These are phyloP conservation scores for Diplazon laetatorius DNA, from an alignment of 2,888 invertebrate species.

Conservation along the genomic window DNA sequence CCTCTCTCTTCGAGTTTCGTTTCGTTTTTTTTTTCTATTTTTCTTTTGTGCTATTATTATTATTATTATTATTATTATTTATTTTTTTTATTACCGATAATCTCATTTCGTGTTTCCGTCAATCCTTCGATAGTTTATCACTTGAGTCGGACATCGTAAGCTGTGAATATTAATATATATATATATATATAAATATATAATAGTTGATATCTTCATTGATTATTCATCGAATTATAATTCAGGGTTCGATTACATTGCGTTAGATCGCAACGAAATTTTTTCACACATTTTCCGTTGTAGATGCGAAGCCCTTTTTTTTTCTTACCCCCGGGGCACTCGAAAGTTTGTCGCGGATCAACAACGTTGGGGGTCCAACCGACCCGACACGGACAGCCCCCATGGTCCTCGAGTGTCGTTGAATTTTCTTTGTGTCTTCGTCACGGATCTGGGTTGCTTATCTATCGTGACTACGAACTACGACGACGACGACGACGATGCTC, in stretches of 20 bases:
- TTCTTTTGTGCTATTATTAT: too few species aligned
- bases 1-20: not conserved
- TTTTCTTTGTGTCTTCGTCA: slow-evolving; percentile 63
- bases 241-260: not conserved
- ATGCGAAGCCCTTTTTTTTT: too few species aligned
- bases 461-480: slow-evolving; percentile 33
- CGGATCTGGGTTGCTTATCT: slow-evolving; percentile 63
- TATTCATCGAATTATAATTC: not conserved
- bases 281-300: too few species aligned
- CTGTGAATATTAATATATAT: too few species aligned
- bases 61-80: too few species aligned
- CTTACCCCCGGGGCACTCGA: too few species aligned
- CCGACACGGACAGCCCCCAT: slow-evolving; percentile 13
- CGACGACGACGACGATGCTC: slow-evolving; percentile 28
- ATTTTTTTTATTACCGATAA: too few species aligned
- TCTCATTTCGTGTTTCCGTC: slow-evolving; percentile 56
- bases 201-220: not conserved
- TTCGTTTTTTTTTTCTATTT: too few species aligned
- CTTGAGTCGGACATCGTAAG: too few species aligned
- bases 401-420: slow-evolving; percentile 61
- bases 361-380: slow-evolving; percentile 27
- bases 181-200: too few species aligned
- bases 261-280: not conserved
- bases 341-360: slow-evolving; percentile 47
- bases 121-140: too few species aligned